A percentile compares a stretch with the other conserved stretches of the same genome.
Conservation (phyloP, 2,888 invertebrate species). For the Diarsia mendica region DNA sequence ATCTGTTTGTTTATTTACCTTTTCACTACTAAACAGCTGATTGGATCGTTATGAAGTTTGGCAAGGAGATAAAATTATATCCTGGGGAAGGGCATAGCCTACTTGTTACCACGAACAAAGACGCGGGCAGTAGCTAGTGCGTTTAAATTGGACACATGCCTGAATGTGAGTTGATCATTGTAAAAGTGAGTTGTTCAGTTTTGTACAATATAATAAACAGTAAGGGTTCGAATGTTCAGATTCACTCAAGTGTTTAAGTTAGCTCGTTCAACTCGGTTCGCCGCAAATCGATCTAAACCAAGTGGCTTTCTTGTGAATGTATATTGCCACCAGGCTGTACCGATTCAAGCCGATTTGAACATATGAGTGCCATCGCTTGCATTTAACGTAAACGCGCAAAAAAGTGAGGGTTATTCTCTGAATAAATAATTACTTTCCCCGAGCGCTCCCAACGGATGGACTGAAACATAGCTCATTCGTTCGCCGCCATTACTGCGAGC, state of each 20-base stretch:
- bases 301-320: background rate
- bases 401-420: conserved; percentile 40
- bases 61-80: too few relatives aligned
- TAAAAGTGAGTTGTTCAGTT: background rate
- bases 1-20: too few relatives aligned
- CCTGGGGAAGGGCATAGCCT: too few relatives aligned
- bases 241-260: background rate
- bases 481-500: conserved; percentile 57
- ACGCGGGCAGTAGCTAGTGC: too few relatives aligned
- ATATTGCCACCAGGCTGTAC: background rate
- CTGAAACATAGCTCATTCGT: conserved; percentile 52
- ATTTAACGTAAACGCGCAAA: conserved; percentile 30
- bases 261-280: background rate
- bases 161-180: background rate
- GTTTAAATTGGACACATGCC: background rate
- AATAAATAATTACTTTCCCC: conserved; percentile 62
- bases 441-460: conserved; percentile 38
- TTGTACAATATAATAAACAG: conserved; percentile 24
- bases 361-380: background rate
- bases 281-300: background rate
- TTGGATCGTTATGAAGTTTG: too few relatives aligned
- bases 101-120: too few relatives aligned
- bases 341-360: background rate
- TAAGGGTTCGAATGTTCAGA: too few relatives aligned
- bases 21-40: too few relatives aligned